phyloP scores from a whole-genome alignment of 2,797 vertebrate genomes.

The Gambusia yucatana region DNA sequence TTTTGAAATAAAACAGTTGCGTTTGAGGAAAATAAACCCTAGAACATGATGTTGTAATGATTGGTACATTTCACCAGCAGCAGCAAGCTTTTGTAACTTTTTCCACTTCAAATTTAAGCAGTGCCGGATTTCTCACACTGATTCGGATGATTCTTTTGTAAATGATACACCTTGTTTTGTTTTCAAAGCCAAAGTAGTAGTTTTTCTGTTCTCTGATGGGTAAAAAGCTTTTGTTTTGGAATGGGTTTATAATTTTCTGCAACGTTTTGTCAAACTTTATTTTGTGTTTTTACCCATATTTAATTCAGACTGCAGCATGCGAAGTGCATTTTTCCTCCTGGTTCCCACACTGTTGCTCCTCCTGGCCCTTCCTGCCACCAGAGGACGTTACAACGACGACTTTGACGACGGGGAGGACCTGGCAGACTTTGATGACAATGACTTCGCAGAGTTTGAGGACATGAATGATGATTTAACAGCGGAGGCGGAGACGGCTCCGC shows the following conservation, averaged over 20 bases:
- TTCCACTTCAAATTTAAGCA: neutral
- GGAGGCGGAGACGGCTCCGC: slow-evolving; percentile 77
- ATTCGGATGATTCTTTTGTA: neutral
- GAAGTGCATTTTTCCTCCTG: slow-evolving; percentile 58
- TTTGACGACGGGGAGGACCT: slow-evolving; percentile 96
- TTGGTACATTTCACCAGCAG: neutral
- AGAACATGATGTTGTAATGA: neutral
- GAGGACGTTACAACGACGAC: slow-evolving; percentile 90
- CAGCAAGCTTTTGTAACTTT: neutral
- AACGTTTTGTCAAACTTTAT: slow-evolving; percentile 12
- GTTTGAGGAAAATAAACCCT: neutral
- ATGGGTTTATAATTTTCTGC: neutral
- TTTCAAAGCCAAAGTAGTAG: neutral
- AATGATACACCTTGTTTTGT: neutral
- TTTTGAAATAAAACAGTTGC: neutral
- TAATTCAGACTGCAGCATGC: slow-evolving; percentile 70
- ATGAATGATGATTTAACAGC: slow-evolving; percentile 84
- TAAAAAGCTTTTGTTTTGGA: neutral
- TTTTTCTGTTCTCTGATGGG: neutral
- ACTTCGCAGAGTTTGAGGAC: slow-evolving; percentile 98
- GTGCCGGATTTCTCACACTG: neutral
- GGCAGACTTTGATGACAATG: slow-evolving; percentile 96
- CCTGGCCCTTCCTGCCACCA: slow-evolving; percentile 75
- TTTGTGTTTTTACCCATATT: slow-evolving; percentile 5
- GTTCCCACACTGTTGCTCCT: slow-evolving; percentile 75